These are phyloP conservation scores for Cactoblastis cactorum DNA, from an alignment of 2,888 invertebrate species.

Conservation along the genomic window DNA sequence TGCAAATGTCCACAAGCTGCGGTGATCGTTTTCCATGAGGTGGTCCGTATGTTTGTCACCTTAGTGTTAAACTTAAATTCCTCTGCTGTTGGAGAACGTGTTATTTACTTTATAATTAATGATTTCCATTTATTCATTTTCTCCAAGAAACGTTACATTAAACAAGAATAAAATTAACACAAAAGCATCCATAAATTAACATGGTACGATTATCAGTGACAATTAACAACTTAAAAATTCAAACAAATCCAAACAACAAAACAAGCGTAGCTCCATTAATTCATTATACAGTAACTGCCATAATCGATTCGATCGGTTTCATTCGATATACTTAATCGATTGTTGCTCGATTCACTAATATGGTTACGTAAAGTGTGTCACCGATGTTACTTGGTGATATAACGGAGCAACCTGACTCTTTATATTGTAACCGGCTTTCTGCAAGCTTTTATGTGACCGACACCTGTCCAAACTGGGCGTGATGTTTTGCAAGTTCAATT, in stretches of 20 bases:
- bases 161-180: background rate
- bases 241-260: background rate
- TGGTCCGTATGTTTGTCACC: no score
- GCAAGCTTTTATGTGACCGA: conserved; percentile 21
- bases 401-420: conserved; percentile 21
- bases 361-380: conserved; percentile 45
- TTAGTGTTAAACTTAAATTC: no score
- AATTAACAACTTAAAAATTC: background rate
- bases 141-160: background rate
- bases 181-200: conserved; percentile 4
- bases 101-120: no score
- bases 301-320: background rate
- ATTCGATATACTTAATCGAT: conserved; percentile 11
- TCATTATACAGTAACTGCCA: background rate
- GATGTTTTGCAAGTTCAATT: conserved; percentile 1
- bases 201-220: background rate
- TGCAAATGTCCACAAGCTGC: no score
- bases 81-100: no score
- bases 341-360: conserved; percentile 22
- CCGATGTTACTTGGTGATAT: conserved; percentile 30
- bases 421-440: conserved; percentile 20
- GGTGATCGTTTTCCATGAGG: no score
- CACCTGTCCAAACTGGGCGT: background rate
- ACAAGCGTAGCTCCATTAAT: background rate
- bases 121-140: conserved; percentile 3